Percentiles rank a stretch among this genome's conserved stretches.
Evolutionary conservation across 2,113 vertebrate genomes (phyloP).

Genomic region (Bos javanicus): DNA sequence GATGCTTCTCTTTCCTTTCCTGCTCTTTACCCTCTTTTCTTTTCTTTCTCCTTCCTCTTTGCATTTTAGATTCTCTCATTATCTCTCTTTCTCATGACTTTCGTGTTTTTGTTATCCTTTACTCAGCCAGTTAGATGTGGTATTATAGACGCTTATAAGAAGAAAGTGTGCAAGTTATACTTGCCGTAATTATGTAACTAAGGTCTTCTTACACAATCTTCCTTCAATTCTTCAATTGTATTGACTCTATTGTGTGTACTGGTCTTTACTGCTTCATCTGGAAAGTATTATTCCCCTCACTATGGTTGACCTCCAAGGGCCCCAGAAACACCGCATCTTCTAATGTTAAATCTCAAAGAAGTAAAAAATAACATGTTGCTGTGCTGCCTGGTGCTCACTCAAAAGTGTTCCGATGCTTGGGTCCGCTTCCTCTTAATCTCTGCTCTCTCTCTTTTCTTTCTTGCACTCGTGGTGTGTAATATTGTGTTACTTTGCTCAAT

Average conservation of each 20-base stretch:
- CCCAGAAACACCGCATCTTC: rapidly evolving
- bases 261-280: neutral
- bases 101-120: no score
- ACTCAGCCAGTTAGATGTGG: rapidly evolving
- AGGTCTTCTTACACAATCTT: rapidly evolving
- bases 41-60: neutral
- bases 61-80: neutral
- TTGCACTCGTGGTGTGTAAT: neutral
- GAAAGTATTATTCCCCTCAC: rapidly evolving
- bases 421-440: neutral
- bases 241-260: rapidly evolving
- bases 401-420: rapidly evolving
- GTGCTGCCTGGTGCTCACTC: rapidly evolving
- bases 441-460: neutral
- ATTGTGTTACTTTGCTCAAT: neutral
- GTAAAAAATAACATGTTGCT: rapidly evolving
- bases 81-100: neutral
- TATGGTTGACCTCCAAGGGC: rapidly evolving
- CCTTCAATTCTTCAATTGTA: neutral
- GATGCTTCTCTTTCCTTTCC: no score
- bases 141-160: neutral
- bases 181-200: rapidly evolving
- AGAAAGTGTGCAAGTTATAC: neutral
- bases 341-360: neutral
- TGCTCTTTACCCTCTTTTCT: neutral